A percentile compares a stretch with the other conserved stretches of the same genome.
Conservation (phyloP, 2,113 vertebrate genomes). For the Tragelaphus strepsiceros region DNA sequence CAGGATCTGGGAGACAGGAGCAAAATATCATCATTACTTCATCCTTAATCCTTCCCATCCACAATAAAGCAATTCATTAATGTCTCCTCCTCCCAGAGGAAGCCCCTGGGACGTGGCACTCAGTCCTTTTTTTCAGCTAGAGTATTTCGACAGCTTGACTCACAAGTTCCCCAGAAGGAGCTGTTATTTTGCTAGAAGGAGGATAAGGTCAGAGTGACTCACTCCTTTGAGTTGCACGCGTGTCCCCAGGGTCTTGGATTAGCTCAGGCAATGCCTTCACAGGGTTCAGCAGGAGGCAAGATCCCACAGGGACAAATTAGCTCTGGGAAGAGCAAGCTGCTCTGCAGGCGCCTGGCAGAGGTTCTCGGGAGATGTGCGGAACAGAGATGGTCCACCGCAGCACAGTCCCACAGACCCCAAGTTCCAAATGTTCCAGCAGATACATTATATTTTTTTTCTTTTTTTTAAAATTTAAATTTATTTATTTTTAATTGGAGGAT, state of each 20-base stretch:
- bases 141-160: constrained; percentile 1
- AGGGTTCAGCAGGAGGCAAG: constrained; percentile 54
- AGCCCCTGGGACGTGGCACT: not conserved
- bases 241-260: constrained; percentile 53
- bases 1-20: not conserved
- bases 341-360: constrained; percentile 35
- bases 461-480: not conserved
- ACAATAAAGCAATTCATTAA: constrained; percentile 34
- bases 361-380: not conserved
- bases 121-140: constrained; percentile 33
- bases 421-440: not conserved
- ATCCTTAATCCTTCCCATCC: constrained; percentile 40
- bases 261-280: constrained; percentile 65
- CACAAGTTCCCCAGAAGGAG: constrained; percentile 28
- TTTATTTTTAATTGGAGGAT: not conserved
- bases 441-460: not conserved
- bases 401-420: not conserved
- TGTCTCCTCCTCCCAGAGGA: not conserved
- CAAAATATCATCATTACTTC: constrained; percentile 41
- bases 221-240: constrained; percentile 41
- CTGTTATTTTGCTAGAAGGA: constrained; percentile 53
- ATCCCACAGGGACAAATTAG: constrained; percentile 69
- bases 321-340: constrained; percentile 48
- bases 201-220: constrained; percentile 45
- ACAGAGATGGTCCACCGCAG: not conserved